Base-by-base conservation (phyloP, 2,113 vertebrate species). In the Otis tarda region DNA sequence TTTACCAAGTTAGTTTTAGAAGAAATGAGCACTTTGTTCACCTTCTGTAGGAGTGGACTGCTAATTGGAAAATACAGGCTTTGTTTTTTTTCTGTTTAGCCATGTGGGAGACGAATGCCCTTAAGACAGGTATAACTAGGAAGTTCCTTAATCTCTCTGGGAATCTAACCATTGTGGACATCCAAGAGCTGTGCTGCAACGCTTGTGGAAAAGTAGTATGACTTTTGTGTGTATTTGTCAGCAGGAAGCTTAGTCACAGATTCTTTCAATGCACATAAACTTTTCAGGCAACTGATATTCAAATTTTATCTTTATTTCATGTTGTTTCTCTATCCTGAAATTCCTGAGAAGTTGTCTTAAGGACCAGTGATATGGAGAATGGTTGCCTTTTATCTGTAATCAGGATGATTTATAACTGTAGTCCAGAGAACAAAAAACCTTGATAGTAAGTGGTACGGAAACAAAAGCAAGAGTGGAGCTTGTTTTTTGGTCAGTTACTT, bases 11-110 rank as follows among this genome's bases (percentile, higher is more conserved):
- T 67, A 1, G 0, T n/a, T 87, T 82, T 22, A 59, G 22, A 76
- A 47, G 4, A 33, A 39, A 7, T n/a, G 43, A 63, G 19, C 7
- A 4, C 7, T 4, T 30, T 37, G 3, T 27, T 68, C 1, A 1
- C 6, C 50, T 89, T 27, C 10, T 63, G 14, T 57, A 3, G 14
- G 18, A 21, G 41, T 56, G 7, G 39, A 8, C 27, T 47, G 43
- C 35, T 92, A 28, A 53, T 20, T 68, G 15, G 24, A 56, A 83
- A 79, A 56, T 10, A 39, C 1, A 21, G 13, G 6, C 41, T 43
- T 43, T 43, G 0, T 0, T 8, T 6, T 15, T 64, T 31, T 50
- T 69, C 10, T 69, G 10, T 33, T 43, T 7, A n/a, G 9, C 14
- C 4, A 3, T 28, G 19, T 55, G 53, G 35, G 27, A 73, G 28